Base-by-base conservation (phyloP, 2,113 vertebrate genomes). In the Burhinus oedicnemus region DNA sequence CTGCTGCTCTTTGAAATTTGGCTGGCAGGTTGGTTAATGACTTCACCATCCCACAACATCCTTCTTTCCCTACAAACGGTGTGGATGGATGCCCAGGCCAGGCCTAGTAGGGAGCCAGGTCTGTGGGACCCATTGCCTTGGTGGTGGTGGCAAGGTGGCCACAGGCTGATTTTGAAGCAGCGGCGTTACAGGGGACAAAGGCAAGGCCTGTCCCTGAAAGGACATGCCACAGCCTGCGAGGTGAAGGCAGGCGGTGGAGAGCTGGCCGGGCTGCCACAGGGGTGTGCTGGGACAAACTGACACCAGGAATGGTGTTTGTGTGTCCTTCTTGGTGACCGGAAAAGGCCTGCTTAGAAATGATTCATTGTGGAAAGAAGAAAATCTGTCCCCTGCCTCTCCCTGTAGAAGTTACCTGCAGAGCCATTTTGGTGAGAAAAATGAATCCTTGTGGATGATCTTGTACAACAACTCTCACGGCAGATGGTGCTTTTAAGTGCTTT, bases 161-260 rank as follows among this genome's bases (percentile, higher is more conserved):
- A 30, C 0, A 3, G 70, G 54, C 42, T 58, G 5, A 11, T 76
- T 9, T n/a, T 69, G 69, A 27, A 89, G 54, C 54, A 36, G 79
- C 51, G 44, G n/a, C 6, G 1, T 58, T 23, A 19, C 26, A 29
- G 22, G 42, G 34, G 34, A 52, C 34, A 84, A 51, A 71, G 65
- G 38, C 57, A 7, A 70, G 15, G 44, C n/a, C 49, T 51, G 58
- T 19, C 19, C 0, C 0, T 7, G 26, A 25, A n/a, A 42, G 47
- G 79, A 42, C 18, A 13, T 0, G 0, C 30, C 2, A 4, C 32
- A 60, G 68, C 45, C 27, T 61, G 13, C 1, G 1, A 74, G 71
- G 21, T 2, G 1, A 36, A 58, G 22, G 17, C 11, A 36, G 64
- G 54, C 1, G 2, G 34, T 29, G 18, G 27, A 55, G 29, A 32